phyloP scores from a whole-genome alignment of 2,888 invertebrate genomes.

The Barypeithes pellucidus region DNA sequence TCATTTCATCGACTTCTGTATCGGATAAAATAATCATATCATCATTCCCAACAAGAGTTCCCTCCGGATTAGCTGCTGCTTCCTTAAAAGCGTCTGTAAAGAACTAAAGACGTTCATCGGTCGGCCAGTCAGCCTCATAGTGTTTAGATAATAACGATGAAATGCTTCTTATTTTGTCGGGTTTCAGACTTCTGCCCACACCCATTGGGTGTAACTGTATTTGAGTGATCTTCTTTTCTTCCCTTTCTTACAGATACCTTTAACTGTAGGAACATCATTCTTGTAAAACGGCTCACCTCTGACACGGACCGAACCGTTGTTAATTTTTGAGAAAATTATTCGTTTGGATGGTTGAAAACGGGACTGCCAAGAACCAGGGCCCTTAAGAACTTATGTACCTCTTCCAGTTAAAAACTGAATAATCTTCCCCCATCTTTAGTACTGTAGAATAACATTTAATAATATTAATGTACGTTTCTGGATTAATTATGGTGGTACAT shows the following conservation, averaged over 20 bases:
- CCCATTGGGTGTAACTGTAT: conserved; percentile 34
- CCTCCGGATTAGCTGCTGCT: conserved; percentile 10
- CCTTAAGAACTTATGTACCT: conserved; percentile 43
- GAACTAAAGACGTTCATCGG: conserved; percentile 25
- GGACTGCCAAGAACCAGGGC: conserved; percentile 45
- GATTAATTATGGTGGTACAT: conserved; percentile 10
- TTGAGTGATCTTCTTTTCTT: conserved; percentile 40
- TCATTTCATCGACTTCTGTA: conserved; percentile 7
- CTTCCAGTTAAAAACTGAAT: conserved; percentile 45
- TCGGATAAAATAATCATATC: conserved; percentile 30
- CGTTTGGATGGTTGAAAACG: conserved; percentile 41
- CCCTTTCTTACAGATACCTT: conserved; percentile 47
- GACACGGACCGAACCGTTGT: conserved; percentile 17
- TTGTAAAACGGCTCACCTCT: conserved; percentile 28
- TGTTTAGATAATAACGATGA: conserved; percentile 38
- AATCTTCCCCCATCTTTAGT: conserved; percentile 29
- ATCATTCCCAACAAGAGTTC: conserved; percentile 20
- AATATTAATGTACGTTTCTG: conserved; percentile 43
- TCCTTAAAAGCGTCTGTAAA: conserved; percentile 21
- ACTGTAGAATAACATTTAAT: conserved; percentile 34
- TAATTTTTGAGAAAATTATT: conserved; percentile 42
- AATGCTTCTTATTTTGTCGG: conserved; percentile 44
- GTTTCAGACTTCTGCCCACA: conserved; percentile 44
- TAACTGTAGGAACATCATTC: conserved; percentile 38
- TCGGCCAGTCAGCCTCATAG: conserved; percentile 31